Evolutionary conservation across 2,888 invertebrate genomes (phyloP), one percentile per base, ranked within the genome.

Genomic region (Cataglyphis livida): DNA sequence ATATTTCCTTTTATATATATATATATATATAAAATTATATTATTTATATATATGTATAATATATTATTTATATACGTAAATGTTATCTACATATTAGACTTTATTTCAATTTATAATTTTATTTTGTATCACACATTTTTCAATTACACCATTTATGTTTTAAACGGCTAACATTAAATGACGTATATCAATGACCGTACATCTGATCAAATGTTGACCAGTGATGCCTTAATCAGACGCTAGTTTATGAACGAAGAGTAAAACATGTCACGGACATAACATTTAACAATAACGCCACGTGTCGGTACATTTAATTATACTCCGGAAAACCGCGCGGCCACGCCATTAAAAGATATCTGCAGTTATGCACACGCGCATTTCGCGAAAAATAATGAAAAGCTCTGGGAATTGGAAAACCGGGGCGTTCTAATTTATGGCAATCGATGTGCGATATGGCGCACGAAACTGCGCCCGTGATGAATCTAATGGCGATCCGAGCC

Each of bases 231-330:
- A 75, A 75, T 75, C 54, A 65, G 51, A 48, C 48, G 15, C 62
- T 64, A 62, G 74, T 74, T 65, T 65, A 38, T 75, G 65, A 35
- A 35, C 75, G 51, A 65, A 75, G 51, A 75, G 25, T 54, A 75
- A 65, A 75, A 75, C 65, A 65, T 18, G 25, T 75, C 51, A 64
- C 35, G 48, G 12, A 75, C 75, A 25, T 75, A 75, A 75, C 64
- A 35, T 54, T 75, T 65, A 64, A 54, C 65, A 75, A 75, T 75
- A 51, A 75, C 75, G 15, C 38, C 75, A 25, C 35, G 7, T 57
- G 48, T 21, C n/a, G 66, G 59, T 54, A 74, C 66, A 81, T 79
- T 83, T 78, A 85, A 85, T 87, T 85, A 85, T 65, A 74, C 79
- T 41, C 32, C 1, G 10, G 38, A 38, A 28, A 54, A 9, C 71